Conservation (phyloP, 2,888 invertebrate genomes). For the Hyles lineata region DNA sequence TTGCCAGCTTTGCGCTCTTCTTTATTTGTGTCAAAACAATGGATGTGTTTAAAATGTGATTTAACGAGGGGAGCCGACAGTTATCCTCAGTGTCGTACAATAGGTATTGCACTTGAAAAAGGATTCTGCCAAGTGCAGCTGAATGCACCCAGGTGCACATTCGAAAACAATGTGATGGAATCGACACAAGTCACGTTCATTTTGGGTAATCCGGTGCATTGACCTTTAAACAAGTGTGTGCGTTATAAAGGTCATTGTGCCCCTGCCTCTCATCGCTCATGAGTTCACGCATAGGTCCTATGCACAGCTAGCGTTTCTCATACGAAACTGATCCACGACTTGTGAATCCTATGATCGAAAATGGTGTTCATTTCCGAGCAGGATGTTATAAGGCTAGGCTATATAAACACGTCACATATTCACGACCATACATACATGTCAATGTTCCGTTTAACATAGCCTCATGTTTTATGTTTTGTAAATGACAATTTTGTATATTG, state of each 20-base stretch:
- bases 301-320: slow-evolving; percentile 63
- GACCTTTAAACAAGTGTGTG: slow-evolving; percentile 41
- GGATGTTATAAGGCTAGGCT: not conserved
- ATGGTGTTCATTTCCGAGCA: slow-evolving; percentile 8
- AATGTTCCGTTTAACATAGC: slow-evolving; percentile 44
- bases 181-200: slow-evolving; percentile 49
- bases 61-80: not conserved
- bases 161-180: slow-evolving; percentile 48
- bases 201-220: slow-evolving; percentile 44
- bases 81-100: not conserved
- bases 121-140: not conserved
- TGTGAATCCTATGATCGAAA: not conserved
- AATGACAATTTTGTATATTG: slow-evolving; percentile 32
- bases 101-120: not conserved
- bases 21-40: slow-evolving; percentile 21
- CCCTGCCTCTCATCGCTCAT: slow-evolving; percentile 56
- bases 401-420: slow-evolving; percentile 27
- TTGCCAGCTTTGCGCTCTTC: slow-evolving; percentile 29
- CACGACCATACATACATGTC: slow-evolving; percentile 39
- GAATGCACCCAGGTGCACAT: not conserved
- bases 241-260: slow-evolving; percentile 41
- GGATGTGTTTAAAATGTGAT: too few species aligned
- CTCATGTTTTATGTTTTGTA: slow-evolving; percentile 40
- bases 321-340: slow-evolving; percentile 34
- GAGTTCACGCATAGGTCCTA: slow-evolving; percentile 58